Percentiles rank a stretch among this genome's conserved stretches.
phyloP scores from a whole-genome alignment of 2,113 vertebrate species.

The Xenopus borealis region DNA sequence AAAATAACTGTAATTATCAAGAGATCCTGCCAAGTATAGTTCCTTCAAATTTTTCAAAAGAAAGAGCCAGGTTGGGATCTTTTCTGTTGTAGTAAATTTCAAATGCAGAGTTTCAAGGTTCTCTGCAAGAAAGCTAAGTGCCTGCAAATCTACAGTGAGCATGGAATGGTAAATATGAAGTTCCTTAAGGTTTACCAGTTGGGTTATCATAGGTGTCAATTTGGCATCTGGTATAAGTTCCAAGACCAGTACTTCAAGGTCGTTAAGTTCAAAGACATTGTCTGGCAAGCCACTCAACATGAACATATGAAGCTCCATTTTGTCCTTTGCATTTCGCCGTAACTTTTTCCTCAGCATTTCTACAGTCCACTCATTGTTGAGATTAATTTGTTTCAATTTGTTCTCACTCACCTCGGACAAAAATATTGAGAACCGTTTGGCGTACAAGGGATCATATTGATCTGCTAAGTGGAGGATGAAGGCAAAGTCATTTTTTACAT shows the following conservation, averaged over 20 bases:
- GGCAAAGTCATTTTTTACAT: slow-evolving; percentile 80
- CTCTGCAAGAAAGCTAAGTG: slow-evolving; percentile 70
- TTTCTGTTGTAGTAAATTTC: slow-evolving; percentile 74
- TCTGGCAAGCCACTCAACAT: slow-evolving; percentile 76
- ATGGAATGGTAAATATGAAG: slow-evolving; percentile 71
- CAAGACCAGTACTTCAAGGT: slow-evolving; percentile 75
- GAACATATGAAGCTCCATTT: slow-evolving; percentile 72
- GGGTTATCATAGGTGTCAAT: slow-evolving; percentile 64
- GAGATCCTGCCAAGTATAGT: slow-evolving; percentile 70
- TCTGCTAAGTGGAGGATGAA: slow-evolving; percentile 81
- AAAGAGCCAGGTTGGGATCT: slow-evolving; percentile 74
- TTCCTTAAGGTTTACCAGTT: slow-evolving; percentile 72
- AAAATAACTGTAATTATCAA: slow-evolving; percentile 62
- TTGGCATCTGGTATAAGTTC: slow-evolving; percentile 77
- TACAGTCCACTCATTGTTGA: slow-evolving; percentile 75
- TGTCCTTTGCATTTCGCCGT: slow-evolving; percentile 70
- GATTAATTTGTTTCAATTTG: slow-evolving; percentile 76
- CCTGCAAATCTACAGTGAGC: slow-evolving; percentile 67
- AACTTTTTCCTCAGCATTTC: slow-evolving; percentile 75
- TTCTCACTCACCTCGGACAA: slow-evolving; percentile 77
- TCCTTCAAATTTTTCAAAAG: slow-evolving; percentile 72
- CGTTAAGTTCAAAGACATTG: slow-evolving; percentile 73
- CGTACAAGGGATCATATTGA: slow-evolving; percentile 78
- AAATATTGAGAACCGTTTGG: slow-evolving; percentile 80
- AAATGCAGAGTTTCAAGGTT: slow-evolving; percentile 73